These are phyloP conservation scores for Podilymbus podiceps DNA, from an alignment of 2,113 vertebrate species.

Conservation along the genomic window DNA sequence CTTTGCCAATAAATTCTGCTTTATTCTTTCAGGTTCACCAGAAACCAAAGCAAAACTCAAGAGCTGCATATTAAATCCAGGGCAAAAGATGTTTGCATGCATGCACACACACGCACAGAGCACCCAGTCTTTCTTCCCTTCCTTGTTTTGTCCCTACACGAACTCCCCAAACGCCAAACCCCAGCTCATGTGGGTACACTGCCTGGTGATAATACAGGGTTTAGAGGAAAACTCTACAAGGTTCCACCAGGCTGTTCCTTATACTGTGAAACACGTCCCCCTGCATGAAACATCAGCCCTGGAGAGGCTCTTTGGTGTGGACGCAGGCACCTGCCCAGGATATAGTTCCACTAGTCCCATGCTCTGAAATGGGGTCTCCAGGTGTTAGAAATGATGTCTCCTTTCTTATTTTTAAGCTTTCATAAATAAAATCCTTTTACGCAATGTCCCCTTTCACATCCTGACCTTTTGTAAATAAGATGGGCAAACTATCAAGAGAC, in stretches of 20 bases:
- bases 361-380: background rate
- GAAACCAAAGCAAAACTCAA: background rate
- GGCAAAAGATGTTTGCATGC: background rate
- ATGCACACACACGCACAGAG: background rate
- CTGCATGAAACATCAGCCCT: background rate
- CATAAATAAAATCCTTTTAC: no score
- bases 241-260: background rate
- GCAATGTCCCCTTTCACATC: no score
- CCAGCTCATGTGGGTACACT: accelerated
- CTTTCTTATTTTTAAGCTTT: no score
- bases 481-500: no score
- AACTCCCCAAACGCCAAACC: background rate
- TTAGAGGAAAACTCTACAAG: background rate
- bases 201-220: accelerated
- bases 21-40: background rate
- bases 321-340: background rate
- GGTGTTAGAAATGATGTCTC: no score
- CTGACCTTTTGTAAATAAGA: no score
- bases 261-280: background rate
- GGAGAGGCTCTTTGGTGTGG: background rate
- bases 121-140: background rate
- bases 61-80: background rate
- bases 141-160: accelerated
- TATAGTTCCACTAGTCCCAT: background rate
- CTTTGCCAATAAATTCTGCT: background rate